Base-by-base conservation (phyloP, 1,140 invertebrate species). In the Cyphomyrmex costatus region DNA sequence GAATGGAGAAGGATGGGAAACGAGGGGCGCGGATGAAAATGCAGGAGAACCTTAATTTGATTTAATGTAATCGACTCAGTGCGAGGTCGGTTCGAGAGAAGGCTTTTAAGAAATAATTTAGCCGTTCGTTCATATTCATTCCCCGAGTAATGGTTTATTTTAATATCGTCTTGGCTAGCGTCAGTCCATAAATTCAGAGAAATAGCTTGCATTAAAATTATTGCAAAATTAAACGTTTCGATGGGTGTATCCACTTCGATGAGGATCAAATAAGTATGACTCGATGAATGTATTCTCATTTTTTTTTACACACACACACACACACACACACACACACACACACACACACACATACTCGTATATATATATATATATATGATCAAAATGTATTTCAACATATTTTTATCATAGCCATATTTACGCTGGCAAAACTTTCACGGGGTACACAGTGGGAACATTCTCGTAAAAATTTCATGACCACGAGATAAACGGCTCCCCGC, bases 1-100 rank as follows among this genome's bases (percentile, higher is more conserved):
- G 24, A 51, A 46, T 12, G 16, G 30, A 53, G 36, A 6, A 53
- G 24, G 65, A 36, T 21, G 16, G 46, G 19, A 30, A 51, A 27
- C 5, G 24, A 49, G 24, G 42, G 60, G 27, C n/a, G 73, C 33
- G 74, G 46, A 65, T 60, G 79, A 83, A 83, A 83, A 83, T 74
- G 68, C 79, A 83, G 77, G 14, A 80, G 68, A 83, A 74, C 53
- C 53, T 83, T 83, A 83, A 83, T 83, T 83, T 74, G 68, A 83
- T 83, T 83, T 83, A 83, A 83, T 83, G 79, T 83, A 83, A 83
- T 83, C 68, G 79, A 83, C 79, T 83, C 79, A 73, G 51, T 58
- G 79, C 79, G 79, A 53, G 66, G 79, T 83, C 79, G 79, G 27
- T 74, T 74, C 46, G 68, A 56, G 79, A 53, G 42, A 70, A 74